These are phyloP conservation scores for Drosophila formosana DNA, from an alignment of 2,888 invertebrate species.

Conservation along the genomic window DNA sequence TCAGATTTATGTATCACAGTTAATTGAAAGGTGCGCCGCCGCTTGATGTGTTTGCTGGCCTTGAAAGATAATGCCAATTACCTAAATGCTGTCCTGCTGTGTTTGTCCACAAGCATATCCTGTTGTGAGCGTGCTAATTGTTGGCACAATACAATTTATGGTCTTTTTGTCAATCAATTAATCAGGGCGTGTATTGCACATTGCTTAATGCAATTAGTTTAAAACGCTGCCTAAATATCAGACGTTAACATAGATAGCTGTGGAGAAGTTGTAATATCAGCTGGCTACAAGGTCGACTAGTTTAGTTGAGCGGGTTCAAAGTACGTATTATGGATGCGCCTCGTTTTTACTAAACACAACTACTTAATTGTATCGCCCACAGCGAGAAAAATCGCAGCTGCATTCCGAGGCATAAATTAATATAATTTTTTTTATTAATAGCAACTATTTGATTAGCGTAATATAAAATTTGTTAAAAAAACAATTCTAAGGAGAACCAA, in stretches of 20 bases:
- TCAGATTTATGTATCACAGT: conserved; percentile 19
- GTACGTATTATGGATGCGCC: conserved; percentile 12
- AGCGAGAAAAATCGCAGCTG: background rate
- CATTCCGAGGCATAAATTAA: conserved; percentile 45
- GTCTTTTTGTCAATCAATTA: conserved; percentile 41
- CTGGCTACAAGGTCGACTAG: conserved; percentile 38
- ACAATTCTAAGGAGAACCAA: too few relatives aligned
- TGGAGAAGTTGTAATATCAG: background rate
- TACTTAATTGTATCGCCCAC: conserved; percentile 40
- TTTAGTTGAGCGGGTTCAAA: conserved; percentile 23
- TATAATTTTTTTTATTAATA: background rate
- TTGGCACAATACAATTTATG: conserved; percentile 28
- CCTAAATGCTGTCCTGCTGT: conserved; percentile 12
- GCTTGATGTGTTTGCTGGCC: conserved; percentile 5
- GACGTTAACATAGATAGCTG: conserved; percentile 10
- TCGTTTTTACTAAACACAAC: background rate
- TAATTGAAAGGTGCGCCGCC: conserved; percentile 39
- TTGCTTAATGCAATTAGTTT: conserved; percentile 37
- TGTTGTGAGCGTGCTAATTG: conserved; percentile 42
- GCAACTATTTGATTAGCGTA: too few relatives aligned
- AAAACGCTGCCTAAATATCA: conserved; percentile 35
- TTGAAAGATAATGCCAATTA: conserved; percentile 33
- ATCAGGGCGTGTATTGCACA: conserved; percentile 43
- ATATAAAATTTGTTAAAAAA: too few relatives aligned
- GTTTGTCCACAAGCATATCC: conserved; percentile 35